phyloP scores from a whole-genome alignment of 2,113 vertebrate species.

The Clarias gariepinus region DNA sequence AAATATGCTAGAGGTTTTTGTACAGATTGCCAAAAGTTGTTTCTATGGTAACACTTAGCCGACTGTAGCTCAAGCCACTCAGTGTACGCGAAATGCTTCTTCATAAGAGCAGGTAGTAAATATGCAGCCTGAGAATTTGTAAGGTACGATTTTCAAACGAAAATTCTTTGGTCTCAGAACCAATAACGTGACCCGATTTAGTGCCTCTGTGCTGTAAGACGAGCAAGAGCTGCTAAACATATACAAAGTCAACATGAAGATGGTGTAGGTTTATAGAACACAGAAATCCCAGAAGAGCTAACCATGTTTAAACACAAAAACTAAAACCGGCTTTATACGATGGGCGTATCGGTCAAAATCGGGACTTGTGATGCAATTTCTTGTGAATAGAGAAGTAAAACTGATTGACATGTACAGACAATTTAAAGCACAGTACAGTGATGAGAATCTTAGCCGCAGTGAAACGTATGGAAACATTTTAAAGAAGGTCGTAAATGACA shows the following conservation, averaged over 20 bases:
- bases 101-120: not conserved
- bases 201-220: not conserved
- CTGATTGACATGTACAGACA: too few species aligned
- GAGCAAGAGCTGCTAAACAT: not conserved
- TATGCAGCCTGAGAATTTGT: not conserved
- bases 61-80: not conserved
- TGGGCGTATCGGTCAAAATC: too few species aligned
- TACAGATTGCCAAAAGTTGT: not conserved
- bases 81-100: not conserved
- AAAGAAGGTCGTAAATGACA: too few species aligned
- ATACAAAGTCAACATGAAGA: not conserved
- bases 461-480: too few species aligned
- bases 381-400: too few species aligned
- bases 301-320: not conserved
- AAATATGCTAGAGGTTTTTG: not conserved
- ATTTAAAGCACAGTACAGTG: too few species aligned
- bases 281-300: not conserved
- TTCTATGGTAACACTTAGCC: not conserved
- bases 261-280: not conserved
- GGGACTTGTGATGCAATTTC: too few species aligned
- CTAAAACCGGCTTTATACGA: not conserved
- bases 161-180: not conserved
- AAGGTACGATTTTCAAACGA: not conserved
- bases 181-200: not conserved
- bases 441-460: too few species aligned